Conservation (phyloP, 2,888 invertebrate species). For the Celastrina argiolus region DNA sequence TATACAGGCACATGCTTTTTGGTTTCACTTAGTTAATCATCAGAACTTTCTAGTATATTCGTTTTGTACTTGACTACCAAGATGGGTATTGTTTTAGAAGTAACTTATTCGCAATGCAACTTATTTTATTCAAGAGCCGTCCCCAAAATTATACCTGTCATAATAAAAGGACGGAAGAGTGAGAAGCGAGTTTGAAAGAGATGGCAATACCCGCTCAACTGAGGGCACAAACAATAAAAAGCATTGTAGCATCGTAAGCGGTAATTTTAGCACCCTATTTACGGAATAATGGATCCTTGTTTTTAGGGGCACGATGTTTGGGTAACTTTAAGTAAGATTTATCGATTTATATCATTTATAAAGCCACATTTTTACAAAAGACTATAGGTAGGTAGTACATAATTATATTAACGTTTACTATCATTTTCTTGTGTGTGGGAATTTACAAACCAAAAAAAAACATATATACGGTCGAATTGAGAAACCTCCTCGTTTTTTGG, state of each 20-base stretch:
- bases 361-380: not conserved
- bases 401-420: too few species aligned
- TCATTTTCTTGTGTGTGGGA: too few species aligned
- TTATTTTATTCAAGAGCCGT: not conserved
- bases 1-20: too few species aligned
- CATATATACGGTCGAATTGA: too few species aligned
- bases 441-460: too few species aligned
- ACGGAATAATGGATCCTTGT: constrained; percentile 10
- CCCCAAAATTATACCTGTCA: constrained; percentile 18
- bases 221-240: constrained; percentile 25
- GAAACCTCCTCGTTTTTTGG: too few species aligned
- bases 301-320: constrained; percentile 10
- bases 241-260: constrained; percentile 22
- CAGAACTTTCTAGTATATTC: too few species aligned
- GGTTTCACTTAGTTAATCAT: too few species aligned
- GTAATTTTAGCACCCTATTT: constrained; percentile 24
- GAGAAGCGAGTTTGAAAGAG: not conserved
- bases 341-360: not conserved
- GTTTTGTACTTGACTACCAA: too few species aligned
- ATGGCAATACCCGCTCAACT: not conserved
- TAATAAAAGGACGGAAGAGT: not conserved
- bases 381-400: too few species aligned
- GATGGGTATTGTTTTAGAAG: not conserved
- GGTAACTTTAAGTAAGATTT: constrained; percentile 14
- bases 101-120: not conserved